These are phyloP conservation scores for Malaclemys terrapin DNA, from an alignment of 2,113 vertebrate species.

Conservation along the genomic window DNA sequence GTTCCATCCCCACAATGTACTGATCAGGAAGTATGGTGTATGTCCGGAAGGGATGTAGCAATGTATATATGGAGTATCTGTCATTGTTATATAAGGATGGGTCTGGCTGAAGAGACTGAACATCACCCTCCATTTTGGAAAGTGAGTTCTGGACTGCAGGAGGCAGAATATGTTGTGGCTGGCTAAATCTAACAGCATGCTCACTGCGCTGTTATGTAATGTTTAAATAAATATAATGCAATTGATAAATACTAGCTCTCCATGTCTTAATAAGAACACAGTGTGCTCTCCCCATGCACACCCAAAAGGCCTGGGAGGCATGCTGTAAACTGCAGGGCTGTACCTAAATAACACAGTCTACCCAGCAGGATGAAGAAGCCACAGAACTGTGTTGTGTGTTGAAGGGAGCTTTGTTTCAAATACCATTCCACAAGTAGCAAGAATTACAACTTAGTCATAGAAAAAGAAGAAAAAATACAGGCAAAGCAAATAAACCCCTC, in stretches of 20 bases:
- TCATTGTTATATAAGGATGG: background rate
- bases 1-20: background rate
- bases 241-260: fast-evolving
- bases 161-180: background rate
- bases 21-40: background rate
- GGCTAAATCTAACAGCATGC: background rate
- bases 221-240: fast-evolving
- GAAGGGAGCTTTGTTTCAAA: background rate
- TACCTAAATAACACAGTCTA: fast-evolving
- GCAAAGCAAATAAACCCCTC: background rate
- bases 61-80: background rate
- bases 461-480: background rate
- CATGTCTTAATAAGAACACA: fast-evolving
- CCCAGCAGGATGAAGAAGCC: fast-evolving
- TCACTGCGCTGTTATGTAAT: background rate
- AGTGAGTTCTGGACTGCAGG: background rate
- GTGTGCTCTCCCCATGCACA: background rate
- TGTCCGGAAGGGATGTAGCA: background rate
- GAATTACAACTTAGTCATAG: background rate
- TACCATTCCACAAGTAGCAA: fast-evolving
- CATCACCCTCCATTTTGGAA: background rate
- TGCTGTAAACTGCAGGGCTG: background rate
- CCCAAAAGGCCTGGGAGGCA: fast-evolving
- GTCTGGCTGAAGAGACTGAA: background rate
- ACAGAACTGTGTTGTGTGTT: fast-evolving